Evolutionary conservation across 2,888 invertebrate species (phyloP), one percentile per base, ranked within the genome.

Genomic region (Rhagium mordax): DNA sequence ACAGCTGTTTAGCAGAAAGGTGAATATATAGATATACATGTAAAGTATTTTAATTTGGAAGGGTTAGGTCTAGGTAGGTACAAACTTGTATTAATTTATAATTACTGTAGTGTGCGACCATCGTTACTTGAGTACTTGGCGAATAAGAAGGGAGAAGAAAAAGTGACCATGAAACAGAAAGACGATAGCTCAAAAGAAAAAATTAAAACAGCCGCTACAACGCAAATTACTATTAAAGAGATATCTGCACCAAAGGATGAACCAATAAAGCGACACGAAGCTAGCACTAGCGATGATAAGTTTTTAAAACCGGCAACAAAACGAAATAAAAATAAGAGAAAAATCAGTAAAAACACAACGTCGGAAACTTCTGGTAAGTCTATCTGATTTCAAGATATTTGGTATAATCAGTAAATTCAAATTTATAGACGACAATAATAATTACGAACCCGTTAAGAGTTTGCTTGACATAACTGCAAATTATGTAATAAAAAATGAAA

Each of bases 391-490:
- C 2, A 41, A n/a, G 13, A 48, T 48, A n/a, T 61, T 16, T 24
- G 4, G 20, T 41, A 0, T 41, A 41, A n/a, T 41, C n/a, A 41
- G n/a, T n/a, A 41, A 4, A 5, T 41, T n/a, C 4, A n/a, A 13
- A 21, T 61, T 61, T 59, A 48, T 67, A 53, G 64, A 62, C 0
- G 13, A 70, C 47, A 20, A 8, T 60, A 57, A 24, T 57, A 20
- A 8, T 60, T 61, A 24, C 65, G 72, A 66, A 33, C n/a, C 73
- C 15, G 72, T 77, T 6, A 77, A 78, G 74, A 75, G 68, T 41
- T 78, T 87, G 18, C 69, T 86, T 21, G 85, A 86, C 70, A 79
- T 86, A 55, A 83, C 86, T 67, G 85, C 87, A 0, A 79, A 78
- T 67, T 84, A 82, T 72, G 82, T 86, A 15, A 78, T 85, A 5